phyloP scores from a whole-genome alignment of 2,113 vertebrate species.

The Marcusenius ussheri region DNA sequence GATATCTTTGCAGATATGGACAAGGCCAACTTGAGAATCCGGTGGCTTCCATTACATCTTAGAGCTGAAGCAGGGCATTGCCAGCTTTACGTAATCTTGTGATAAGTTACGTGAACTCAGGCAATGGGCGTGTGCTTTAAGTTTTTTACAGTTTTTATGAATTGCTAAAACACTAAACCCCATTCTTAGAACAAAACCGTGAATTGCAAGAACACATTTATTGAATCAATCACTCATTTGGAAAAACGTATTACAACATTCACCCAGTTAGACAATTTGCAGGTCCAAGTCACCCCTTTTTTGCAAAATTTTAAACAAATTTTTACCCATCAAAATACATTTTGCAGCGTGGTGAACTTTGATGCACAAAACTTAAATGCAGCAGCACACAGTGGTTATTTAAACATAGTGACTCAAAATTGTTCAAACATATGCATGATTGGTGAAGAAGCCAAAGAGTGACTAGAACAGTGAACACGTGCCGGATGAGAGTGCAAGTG shows the following conservation, averaged over 20 bases:
- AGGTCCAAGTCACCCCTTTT: not conserved
- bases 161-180: not conserved
- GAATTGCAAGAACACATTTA: not conserved
- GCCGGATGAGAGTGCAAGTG: not conserved
- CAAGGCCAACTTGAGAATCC: not conserved
- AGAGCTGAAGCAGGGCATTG: not conserved
- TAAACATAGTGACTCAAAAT: not conserved
- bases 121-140: not conserved
- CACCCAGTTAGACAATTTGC: not conserved
- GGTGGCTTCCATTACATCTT: not conserved
- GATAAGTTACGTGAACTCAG: not conserved
- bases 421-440: not conserved
- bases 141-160: not conserved
- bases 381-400: not conserved
- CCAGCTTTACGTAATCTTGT: not conserved
- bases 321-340: not conserved
- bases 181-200: not conserved
- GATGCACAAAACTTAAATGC: not conserved
- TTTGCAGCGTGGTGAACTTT: not conserved
- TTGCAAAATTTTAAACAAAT: not conserved
- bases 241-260: not conserved
- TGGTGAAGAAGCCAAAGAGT: not conserved
- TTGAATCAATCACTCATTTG: not conserved
- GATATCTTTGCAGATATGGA: not conserved
- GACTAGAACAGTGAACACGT: not conserved